A percentile compares a stretch with the other conserved stretches of the same genome.
Evolutionary conservation across 1,140 invertebrate genomes (phyloP).

Genomic region (Aphelinus certus): DNA sequence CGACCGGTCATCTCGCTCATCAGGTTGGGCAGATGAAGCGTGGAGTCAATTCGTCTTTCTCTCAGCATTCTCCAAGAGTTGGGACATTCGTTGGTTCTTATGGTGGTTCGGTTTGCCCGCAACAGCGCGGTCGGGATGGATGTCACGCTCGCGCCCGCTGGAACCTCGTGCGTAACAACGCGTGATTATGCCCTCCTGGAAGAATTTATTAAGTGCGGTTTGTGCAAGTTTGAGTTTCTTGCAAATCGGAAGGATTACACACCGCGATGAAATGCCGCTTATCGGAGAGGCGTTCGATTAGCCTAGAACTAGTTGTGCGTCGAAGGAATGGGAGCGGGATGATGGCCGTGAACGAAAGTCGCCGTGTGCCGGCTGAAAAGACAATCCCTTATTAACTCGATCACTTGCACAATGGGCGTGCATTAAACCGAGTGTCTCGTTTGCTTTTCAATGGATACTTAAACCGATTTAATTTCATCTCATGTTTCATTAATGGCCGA

Average conservation of each 20-base stretch:
- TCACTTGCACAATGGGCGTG: constrained; percentile 22
- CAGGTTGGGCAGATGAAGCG: too few species aligned
- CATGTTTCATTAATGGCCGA: constrained; percentile 1
- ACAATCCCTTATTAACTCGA: constrained; percentile 24
- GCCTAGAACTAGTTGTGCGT: constrained; percentile 24
- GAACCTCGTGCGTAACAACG: too few species aligned
- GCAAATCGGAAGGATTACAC: neutral
- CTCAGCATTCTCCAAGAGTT: too few species aligned
- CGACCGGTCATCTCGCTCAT: too few species aligned
- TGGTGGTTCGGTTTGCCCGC: too few species aligned
- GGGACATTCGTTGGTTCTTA: too few species aligned
- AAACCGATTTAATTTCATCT: constrained; percentile 2
- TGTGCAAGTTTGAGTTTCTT: neutral
- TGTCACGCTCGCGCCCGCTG: too few species aligned
- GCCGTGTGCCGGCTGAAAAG: neutral
- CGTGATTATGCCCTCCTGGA: too few species aligned
- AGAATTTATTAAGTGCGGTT: neutral
- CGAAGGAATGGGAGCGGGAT: constrained; percentile 16
- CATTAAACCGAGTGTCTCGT: constrained; percentile 1
- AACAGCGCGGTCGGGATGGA: too few species aligned
- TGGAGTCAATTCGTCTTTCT: too few species aligned
- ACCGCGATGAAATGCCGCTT: neutral
- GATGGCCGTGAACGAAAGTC: constrained; percentile 3
- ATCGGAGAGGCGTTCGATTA: constrained; percentile 22
- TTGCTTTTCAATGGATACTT: neutral